Conservation (phyloP, 2,113 vertebrate genomes). For the Tursiops truncatus region DNA sequence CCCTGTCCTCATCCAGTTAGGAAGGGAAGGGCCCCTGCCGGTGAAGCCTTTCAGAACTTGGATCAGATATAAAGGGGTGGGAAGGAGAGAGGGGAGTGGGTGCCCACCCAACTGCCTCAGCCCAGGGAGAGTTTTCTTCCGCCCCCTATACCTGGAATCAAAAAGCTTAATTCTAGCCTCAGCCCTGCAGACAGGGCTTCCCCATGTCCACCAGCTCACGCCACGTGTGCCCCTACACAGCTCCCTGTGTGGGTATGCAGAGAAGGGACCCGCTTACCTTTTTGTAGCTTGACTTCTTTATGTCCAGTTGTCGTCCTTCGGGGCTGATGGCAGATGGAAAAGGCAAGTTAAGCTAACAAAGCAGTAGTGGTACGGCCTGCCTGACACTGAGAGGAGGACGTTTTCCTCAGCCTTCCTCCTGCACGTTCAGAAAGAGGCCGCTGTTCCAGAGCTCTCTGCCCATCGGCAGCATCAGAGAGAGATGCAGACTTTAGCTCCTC, state of each 20-base stretch:
- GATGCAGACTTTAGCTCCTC: not conserved
- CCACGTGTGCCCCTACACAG: not conserved
- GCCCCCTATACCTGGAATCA: not conserved
- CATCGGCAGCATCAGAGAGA: not conserved
- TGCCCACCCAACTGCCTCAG: not conserved
- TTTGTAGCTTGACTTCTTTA: conserved; percentile 98
- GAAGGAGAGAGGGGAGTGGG: not conserved
- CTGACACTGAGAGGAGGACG: not conserved
- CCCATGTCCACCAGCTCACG: not conserved
- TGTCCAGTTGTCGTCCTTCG: conserved; percentile 92
- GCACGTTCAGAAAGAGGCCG: not conserved
- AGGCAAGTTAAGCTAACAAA: conserved; percentile 48
- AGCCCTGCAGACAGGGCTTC: not conserved
- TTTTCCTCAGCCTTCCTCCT: not conserved
- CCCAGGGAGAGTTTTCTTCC: not conserved
- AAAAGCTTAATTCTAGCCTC: not conserved
- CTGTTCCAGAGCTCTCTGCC: not conserved
- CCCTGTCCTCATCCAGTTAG: not conserved
- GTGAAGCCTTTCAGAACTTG: not conserved
- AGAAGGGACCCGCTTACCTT: conserved; percentile 87
- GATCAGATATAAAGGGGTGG: not conserved
- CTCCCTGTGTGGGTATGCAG: not conserved
- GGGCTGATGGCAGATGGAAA: conserved; percentile 87
- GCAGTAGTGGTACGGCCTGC: not conserved
- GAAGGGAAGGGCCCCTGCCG: not conserved